These are phyloP conservation scores for Darevskia mixta DNA, from an alignment of 2,797 vertebrate species.

Conservation along the genomic window DNA sequence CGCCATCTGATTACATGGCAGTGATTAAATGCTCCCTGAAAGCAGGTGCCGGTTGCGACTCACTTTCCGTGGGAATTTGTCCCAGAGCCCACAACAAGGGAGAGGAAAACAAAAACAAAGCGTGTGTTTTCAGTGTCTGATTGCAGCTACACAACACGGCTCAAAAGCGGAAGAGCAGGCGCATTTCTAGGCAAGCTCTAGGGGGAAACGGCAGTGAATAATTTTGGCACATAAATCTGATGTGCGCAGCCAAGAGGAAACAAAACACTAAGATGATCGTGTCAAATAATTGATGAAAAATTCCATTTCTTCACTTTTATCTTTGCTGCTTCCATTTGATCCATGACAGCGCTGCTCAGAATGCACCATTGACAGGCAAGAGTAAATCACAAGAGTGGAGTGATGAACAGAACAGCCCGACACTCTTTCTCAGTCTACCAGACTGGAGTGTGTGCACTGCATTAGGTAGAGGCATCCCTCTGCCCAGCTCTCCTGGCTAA, in stretches of 20 bases:
- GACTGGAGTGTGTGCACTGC: too few relatives aligned
- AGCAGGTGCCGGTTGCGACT: constrained; percentile 7
- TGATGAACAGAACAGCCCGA: background rate
- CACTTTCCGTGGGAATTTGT: background rate
- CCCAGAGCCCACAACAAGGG: background rate
- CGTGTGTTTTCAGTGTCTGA: background rate
- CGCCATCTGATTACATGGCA: background rate
- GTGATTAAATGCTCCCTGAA: constrained; percentile 2
- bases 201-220: constrained; percentile 4
- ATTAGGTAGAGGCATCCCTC: too few relatives aligned
- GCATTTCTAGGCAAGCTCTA: background rate
- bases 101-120: background rate
- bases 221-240: background rate
- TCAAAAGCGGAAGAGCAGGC: background rate
- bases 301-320: background rate
- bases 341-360: background rate
- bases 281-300: background rate
- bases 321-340: background rate
- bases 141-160: background rate
- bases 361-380: background rate
- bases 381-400: background rate
- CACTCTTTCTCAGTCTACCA: too few relatives aligned
- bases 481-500: too few relatives aligned
- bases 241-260: background rate
- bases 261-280: background rate